Conservation (phyloP, 2,888 invertebrate genomes). For the Acanthopleura granulata region DNA sequence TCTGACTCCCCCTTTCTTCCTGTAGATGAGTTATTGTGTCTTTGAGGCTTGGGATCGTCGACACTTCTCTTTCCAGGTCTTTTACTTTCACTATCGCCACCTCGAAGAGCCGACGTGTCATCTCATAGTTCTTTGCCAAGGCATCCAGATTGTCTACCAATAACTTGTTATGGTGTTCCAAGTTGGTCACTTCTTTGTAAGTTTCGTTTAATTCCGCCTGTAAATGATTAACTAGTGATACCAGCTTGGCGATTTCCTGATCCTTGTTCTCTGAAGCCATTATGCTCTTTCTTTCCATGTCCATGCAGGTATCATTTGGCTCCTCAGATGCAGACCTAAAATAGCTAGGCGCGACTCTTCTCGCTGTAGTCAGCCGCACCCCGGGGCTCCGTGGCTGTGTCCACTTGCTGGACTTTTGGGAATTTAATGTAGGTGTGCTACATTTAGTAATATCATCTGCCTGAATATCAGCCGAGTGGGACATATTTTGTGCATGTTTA, state of each 20-base stretch:
- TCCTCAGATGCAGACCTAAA: too few species aligned
- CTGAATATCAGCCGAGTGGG: not conserved
- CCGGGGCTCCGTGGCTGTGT: not conserved
- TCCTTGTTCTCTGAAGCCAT: not conserved
- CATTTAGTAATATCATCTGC: not conserved
- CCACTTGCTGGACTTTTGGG: too few species aligned
- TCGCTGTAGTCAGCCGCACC: too few species aligned
- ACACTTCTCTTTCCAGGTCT: slow-evolving; percentile 2
- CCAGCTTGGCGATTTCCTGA: not conserved
- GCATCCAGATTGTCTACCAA: not conserved
- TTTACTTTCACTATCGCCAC: slow-evolving; percentile 2
- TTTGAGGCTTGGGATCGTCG: not conserved
- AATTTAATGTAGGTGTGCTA: too few species aligned
- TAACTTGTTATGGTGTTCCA: not conserved
- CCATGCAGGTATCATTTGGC: too few species aligned
- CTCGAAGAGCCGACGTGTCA: not conserved
- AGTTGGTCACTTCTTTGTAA: not conserved
- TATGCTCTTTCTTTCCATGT: too few species aligned
- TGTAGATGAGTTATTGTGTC: not conserved
- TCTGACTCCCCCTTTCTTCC: not conserved
- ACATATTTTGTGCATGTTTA: not conserved
- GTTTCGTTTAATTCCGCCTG: not conserved
- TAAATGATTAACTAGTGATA: not conserved
- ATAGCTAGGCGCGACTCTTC: too few species aligned
- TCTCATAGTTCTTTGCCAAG: not conserved